Evolutionary conservation across 2,113 vertebrate genomes (phyloP).

Genomic region (Electrona antarctica): DNA sequence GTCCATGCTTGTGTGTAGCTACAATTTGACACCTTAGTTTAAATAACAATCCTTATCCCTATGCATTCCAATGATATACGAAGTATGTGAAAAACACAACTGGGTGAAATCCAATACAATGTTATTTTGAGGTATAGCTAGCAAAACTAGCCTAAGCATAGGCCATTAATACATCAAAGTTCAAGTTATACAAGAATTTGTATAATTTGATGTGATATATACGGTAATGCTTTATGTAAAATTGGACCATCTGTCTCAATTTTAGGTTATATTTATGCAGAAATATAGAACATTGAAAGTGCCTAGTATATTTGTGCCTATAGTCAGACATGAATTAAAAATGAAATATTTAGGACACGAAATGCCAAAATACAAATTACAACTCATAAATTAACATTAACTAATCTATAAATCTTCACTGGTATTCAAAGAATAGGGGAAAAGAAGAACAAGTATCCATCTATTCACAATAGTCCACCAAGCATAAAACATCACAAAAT

Average conservation of each 20-base stretch:
- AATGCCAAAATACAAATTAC: conserved; percentile 8
- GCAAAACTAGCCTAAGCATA: conserved; percentile 51
- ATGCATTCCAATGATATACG: background rate
- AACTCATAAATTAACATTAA: background rate
- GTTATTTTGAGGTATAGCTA: conserved; percentile 43
- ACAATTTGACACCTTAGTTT: conserved; percentile 7
- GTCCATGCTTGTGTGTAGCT: too few species aligned
- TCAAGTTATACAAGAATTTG: background rate
- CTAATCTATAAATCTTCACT: conserved; percentile 9
- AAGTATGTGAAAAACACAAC: conserved; percentile 3
- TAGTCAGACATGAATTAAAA: background rate
- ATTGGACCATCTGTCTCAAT: background rate
- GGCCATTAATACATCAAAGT: conserved; percentile 2
- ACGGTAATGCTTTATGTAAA: background rate
- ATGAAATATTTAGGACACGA: background rate
- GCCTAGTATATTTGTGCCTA: background rate
- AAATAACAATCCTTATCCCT: background rate
- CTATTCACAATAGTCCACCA: background rate
- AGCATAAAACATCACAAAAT: background rate
- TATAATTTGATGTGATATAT: background rate
- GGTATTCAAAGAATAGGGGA: background rate
- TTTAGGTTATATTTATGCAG: too few species aligned
- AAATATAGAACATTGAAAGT: too few species aligned
- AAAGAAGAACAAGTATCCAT: background rate
- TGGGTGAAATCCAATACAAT: conserved; percentile 26